Evolutionary conservation across 2,797 vertebrate genomes (phyloP).

Genomic region (Sarcoramphus papa): DNA sequence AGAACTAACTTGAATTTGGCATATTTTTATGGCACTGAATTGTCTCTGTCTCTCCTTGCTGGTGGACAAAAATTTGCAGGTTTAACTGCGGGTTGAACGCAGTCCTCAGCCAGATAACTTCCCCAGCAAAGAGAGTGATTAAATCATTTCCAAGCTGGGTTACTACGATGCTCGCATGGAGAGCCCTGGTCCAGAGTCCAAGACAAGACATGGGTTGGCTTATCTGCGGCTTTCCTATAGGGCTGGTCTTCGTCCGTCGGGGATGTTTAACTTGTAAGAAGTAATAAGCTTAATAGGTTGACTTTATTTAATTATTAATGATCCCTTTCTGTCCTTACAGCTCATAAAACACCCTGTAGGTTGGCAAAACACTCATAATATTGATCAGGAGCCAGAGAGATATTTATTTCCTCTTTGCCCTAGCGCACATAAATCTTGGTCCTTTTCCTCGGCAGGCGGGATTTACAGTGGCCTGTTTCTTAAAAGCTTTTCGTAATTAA

Average conservation of each 20-base stretch:
- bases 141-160: neutral
- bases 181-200: neutral
- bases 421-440: slow-evolving; percentile 60
- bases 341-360: slow-evolving; percentile 77
- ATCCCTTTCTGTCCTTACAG: slow-evolving; percentile 65
- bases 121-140: neutral
- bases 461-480: slow-evolving; percentile 73
- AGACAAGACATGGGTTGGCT: neutral
- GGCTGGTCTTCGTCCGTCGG: neutral
- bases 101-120: neutral
- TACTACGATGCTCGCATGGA: neutral
- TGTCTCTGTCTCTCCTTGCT: neutral
- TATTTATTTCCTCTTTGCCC: slow-evolving; percentile 77
- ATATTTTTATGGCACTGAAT: neutral
- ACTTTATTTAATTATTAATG: slow-evolving; percentile 80
- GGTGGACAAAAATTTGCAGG: neutral
- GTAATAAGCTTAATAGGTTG: slow-evolving; percentile 80
- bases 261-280: slow-evolving; percentile 26
- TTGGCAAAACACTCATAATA: slow-evolving; percentile 78
- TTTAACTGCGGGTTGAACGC: fast-evolving
- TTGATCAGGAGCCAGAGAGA: slow-evolving; percentile 74
- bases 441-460: neutral
- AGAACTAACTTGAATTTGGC: neutral
- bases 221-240: neutral
- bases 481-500: slow-evolving; percentile 70